Conservation (phyloP, 2,888 invertebrate genomes). For the Thereva unica region DNA sequence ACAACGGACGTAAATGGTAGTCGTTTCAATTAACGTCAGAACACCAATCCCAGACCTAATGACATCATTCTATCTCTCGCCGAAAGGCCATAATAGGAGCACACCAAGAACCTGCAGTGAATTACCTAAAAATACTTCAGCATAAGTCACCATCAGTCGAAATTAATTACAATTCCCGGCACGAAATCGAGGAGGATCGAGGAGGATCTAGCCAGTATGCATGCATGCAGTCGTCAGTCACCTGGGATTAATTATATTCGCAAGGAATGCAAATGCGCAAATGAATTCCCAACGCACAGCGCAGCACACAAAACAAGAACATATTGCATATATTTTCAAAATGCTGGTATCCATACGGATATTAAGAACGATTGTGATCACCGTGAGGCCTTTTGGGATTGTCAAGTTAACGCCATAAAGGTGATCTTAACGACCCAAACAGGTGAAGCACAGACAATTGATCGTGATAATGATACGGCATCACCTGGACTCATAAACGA, state of each 20-base stretch:
- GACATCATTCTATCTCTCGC: conserved; percentile 28
- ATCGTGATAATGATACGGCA: conserved; percentile 3
- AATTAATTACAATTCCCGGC: conserved; percentile 6
- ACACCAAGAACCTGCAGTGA: conserved; percentile 1
- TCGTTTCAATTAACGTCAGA: conserved; percentile 8
- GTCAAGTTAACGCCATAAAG: conserved; percentile 31
- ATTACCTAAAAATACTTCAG: conserved; percentile 5
- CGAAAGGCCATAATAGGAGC: conserved; percentile 4
- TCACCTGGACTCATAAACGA: conserved; percentile 16
- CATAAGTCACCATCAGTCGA: not conserved
- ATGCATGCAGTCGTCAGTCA: conserved; percentile 14
- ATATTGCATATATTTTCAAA: no score
- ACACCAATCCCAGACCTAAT: conserved; percentile 22
- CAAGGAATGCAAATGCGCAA: conserved; percentile 31
- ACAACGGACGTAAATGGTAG: no score
- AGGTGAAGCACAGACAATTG: conserved; percentile 8
- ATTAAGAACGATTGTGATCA: conserved; percentile 25
- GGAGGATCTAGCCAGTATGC: conserved; percentile 25
- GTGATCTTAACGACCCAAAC: conserved; percentile 11
- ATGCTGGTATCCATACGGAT: conserved; percentile 1
- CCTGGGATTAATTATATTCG: not conserved
- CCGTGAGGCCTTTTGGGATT: conserved; percentile 1
- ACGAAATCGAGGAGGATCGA: conserved; percentile 31
- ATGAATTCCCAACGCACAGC: no score
- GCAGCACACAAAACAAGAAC: no score